phyloP scores from a whole-genome alignment of 2,113 vertebrate species.

The Cromileptes altivelis region DNA sequence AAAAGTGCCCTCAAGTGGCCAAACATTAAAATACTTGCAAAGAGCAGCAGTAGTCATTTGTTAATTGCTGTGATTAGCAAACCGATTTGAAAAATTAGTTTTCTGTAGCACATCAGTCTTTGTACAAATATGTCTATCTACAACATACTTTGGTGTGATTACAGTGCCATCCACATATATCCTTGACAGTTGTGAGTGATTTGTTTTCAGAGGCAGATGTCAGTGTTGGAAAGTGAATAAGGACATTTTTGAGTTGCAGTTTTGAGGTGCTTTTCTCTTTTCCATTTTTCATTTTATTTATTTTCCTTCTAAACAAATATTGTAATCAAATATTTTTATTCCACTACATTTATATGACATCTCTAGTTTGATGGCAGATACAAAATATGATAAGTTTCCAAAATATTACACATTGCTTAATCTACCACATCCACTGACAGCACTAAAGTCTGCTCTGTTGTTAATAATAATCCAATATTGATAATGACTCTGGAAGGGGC shows the following conservation, averaged over 20 bases:
- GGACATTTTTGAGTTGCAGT: background rate
- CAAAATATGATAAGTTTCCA: no score
- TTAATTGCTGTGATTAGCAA: background rate
- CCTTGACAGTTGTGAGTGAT: background rate
- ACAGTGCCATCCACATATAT: background rate
- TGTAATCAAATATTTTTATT: background rate
- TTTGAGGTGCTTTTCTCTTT: background rate
- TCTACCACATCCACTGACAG: background rate
- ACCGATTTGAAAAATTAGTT: background rate
- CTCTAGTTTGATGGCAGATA: no score
- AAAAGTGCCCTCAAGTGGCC: slow-evolving; percentile 51
- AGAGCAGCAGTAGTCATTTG: background rate
- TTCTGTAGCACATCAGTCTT: no score
- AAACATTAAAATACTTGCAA: background rate
- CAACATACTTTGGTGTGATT: background rate
- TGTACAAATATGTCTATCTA: background rate
- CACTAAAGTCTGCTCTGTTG: background rate
- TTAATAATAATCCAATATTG: no score
- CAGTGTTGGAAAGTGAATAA: background rate
- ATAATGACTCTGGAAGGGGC: no score
- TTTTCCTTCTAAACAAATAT: background rate
- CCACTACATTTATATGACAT: background rate
- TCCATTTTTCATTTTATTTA: background rate
- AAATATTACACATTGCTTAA: background rate
- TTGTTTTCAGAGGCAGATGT: background rate